A percentile compares a stretch with the other conserved stretches of the same genome.
These are phyloP conservation scores for Catostomus latipinnis DNA, from an alignment of 2,797 vertebrate species.

Conservation along the genomic window DNA sequence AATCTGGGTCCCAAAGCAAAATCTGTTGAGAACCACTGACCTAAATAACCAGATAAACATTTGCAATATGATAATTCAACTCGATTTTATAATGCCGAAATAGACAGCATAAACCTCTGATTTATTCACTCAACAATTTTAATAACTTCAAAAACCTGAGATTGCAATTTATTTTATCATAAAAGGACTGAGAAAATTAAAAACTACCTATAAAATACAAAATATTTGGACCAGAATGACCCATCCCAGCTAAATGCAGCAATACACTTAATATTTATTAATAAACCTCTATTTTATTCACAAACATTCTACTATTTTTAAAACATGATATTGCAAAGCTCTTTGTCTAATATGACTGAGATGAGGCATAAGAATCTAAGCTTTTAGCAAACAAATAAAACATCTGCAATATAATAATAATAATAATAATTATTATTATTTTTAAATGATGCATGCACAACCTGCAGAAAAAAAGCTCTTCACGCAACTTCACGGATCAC, in stretches of 20 bases:
- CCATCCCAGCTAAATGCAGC: background rate
- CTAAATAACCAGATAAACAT: background rate
- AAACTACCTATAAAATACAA: background rate
- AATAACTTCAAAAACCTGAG: background rate
- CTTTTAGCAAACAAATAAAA: background rate
- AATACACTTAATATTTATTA: too few relatives aligned
- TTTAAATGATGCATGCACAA: background rate
- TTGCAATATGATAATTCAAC: too few relatives aligned
- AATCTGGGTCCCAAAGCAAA: too few relatives aligned
- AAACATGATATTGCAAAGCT: too few relatives aligned
- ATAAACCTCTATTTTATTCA: too few relatives aligned
- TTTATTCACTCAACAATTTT: background rate
- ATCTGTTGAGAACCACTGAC: too few relatives aligned
- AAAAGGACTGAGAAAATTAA: background rate
- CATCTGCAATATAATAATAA: background rate
- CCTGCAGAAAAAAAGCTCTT: constrained; percentile 3
- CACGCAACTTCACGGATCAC: constrained; percentile 17
- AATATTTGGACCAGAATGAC: too few relatives aligned
- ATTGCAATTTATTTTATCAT: background rate
- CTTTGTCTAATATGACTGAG: too few relatives aligned
- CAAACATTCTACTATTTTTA: too few relatives aligned
- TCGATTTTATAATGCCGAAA: too few relatives aligned
- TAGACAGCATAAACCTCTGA: background rate
- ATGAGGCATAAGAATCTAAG: background rate
- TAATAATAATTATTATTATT: background rate